Conservation (phyloP, 2,113 vertebrate species). For the Malurus cyaneus region DNA sequence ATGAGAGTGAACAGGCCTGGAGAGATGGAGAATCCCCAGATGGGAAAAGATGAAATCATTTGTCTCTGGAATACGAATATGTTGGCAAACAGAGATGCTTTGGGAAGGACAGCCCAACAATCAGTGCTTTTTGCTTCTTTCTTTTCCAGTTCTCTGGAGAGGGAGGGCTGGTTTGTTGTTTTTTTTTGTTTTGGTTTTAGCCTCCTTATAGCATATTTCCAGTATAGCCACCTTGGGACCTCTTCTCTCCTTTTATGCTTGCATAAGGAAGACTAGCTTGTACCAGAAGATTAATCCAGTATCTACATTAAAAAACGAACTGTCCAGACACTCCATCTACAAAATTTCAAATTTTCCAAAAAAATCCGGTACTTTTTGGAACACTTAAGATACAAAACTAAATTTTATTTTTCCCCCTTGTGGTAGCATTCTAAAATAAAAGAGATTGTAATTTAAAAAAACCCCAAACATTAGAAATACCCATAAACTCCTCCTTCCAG, state of each 20-base stretch:
- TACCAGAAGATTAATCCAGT: background rate
- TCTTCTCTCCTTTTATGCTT: background rate
- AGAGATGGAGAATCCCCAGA: background rate
- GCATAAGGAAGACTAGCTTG: background rate
- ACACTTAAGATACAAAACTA: background rate
- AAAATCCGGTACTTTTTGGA: background rate
- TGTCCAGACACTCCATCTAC: background rate
- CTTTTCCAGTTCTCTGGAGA: background rate
- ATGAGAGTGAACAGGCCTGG: background rate
- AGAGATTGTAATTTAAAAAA: background rate
- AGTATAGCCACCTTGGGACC: background rate
- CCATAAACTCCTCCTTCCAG: conserved; percentile 2
- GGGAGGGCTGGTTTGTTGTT: background rate
- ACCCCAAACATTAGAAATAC: background rate
- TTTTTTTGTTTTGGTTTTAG: background rate
- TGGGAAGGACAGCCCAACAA: background rate
- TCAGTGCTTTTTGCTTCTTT: background rate
- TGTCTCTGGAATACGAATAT: background rate
- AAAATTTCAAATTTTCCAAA: background rate
- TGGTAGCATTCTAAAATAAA: background rate
- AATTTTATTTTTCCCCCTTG: background rate
- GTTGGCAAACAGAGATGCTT: background rate
- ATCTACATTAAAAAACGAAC: background rate
- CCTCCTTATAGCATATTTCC: background rate
- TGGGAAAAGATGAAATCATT: conserved; percentile 16